Conservation (phyloP, 2,888 invertebrate species). For the Polietes domitor region DNA sequence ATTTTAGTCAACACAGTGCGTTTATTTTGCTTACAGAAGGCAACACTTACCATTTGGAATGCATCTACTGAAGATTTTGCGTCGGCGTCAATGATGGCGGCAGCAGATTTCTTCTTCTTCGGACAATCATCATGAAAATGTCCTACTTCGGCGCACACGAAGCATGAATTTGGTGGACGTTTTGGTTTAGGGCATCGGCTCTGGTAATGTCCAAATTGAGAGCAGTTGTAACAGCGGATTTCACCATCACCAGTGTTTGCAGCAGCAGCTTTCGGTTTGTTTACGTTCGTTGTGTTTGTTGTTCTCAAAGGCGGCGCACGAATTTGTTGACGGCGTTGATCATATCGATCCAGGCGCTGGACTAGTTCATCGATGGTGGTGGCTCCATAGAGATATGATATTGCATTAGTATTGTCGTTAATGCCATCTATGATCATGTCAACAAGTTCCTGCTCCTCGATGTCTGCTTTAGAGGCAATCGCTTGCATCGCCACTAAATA, state of each 20-base stretch:
- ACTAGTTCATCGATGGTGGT: conserved; percentile 6
- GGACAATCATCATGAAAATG: conserved; percentile 43
- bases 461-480: conserved; percentile 30
- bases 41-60: conserved; percentile 18
- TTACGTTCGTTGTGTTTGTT: neutral
- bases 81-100: neutral
- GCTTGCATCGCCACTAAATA: conserved; percentile 50
- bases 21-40: no score
- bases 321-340: conserved; percentile 5
- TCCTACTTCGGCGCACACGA: conserved; percentile 44
- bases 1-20: neutral
- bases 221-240: conserved; percentile 42
- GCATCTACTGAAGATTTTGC: neutral
- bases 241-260: neutral
- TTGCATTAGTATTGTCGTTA: neutral
- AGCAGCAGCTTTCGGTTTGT: neutral
- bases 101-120: conserved; percentile 27
- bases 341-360: conserved; percentile 10
- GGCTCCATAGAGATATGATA: conserved; percentile 12
- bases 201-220: conserved; percentile 45
- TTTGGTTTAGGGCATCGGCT: conserved; percentile 40
- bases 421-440: conserved; percentile 2
- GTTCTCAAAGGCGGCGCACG: neutral
- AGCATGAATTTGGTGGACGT: conserved; percentile 45
- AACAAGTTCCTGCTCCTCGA: conserved; percentile 26